A percentile compares a stretch with the other conserved stretches of the same genome.
Conservation (phyloP, 2,113 vertebrate species). For the Scalopus aquaticus region DNA sequence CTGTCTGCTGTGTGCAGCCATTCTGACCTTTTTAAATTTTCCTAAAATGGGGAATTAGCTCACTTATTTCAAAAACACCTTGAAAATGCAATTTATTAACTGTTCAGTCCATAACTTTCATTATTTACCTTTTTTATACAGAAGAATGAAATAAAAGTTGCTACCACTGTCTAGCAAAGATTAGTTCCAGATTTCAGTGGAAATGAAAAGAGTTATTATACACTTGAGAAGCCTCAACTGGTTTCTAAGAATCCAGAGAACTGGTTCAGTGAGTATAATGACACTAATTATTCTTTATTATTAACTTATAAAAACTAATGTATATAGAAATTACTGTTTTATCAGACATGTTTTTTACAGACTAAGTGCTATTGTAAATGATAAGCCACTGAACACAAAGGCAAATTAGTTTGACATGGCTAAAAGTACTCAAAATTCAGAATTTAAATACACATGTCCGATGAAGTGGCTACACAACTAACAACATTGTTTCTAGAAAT, state of each 20-base stretch:
- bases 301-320: constrained; percentile 34
- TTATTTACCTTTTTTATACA: background rate
- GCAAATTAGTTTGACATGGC: background rate
- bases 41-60: constrained; percentile 17
- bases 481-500: background rate
- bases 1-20: background rate
- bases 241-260: background rate
- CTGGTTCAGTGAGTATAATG: background rate
- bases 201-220: background rate
- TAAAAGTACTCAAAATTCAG: background rate
- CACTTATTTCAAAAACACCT: background rate
- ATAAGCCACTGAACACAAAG: background rate
- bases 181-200: background rate
- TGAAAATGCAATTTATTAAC: background rate
- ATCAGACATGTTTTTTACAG: background rate
- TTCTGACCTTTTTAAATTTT: background rate
- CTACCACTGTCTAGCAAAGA: background rate
- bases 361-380: background rate
- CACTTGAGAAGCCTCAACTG: background rate
- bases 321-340: background rate
- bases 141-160: background rate
- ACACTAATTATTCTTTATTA: background rate
- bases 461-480: background rate
- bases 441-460: background rate
- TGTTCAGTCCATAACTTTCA: background rate